These are phyloP conservation scores for Sturmia bella DNA, from an alignment of 2,888 invertebrate species.

Conservation along the genomic window DNA sequence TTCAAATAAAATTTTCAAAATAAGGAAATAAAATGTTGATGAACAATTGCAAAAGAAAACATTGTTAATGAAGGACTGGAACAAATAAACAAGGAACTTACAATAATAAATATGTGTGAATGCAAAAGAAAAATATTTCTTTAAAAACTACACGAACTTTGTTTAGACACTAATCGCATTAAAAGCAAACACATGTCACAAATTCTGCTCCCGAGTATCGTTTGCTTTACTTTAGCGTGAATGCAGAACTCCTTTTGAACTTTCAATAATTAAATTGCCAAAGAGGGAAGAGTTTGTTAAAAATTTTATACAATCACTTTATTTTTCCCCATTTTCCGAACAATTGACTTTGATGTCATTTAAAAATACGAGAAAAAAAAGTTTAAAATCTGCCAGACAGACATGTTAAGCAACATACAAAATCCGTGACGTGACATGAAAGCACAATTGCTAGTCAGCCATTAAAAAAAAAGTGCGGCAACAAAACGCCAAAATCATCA, in stretches of 20 bases:
- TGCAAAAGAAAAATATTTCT: no score
- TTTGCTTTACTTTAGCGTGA: neutral
- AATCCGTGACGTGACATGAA: slow-evolving; percentile 67
- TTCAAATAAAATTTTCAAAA: neutral
- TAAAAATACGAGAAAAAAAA: slow-evolving; percentile 11
- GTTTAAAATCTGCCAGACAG: neutral
- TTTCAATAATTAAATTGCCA: slow-evolving; percentile 40
- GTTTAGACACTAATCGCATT: slow-evolving; percentile 25
- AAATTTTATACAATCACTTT: slow-evolving; percentile 56
- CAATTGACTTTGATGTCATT: slow-evolving; percentile 80
- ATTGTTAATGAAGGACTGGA: neutral
- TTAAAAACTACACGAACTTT: neutral
- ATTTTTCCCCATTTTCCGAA: slow-evolving; percentile 78
- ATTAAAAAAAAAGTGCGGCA: no score
- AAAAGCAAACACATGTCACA: slow-evolving; percentile 59
- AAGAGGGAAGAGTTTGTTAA: slow-evolving; percentile 51
- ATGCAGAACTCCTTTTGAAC: neutral
- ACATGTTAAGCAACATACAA: slow-evolving; percentile 18
- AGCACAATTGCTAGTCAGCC: slow-evolving; percentile 32
- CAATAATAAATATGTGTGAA: no score
- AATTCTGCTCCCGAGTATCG: slow-evolving; percentile 25
- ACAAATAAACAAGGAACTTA: neutral
- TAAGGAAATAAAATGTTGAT: slow-evolving; percentile 18
- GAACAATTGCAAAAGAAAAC: slow-evolving; percentile 16
- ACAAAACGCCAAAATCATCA: slow-evolving; percentile 45